Evolutionary conservation across 2,113 vertebrate species (phyloP).

Genomic region (Silurus meridionalis): DNA sequence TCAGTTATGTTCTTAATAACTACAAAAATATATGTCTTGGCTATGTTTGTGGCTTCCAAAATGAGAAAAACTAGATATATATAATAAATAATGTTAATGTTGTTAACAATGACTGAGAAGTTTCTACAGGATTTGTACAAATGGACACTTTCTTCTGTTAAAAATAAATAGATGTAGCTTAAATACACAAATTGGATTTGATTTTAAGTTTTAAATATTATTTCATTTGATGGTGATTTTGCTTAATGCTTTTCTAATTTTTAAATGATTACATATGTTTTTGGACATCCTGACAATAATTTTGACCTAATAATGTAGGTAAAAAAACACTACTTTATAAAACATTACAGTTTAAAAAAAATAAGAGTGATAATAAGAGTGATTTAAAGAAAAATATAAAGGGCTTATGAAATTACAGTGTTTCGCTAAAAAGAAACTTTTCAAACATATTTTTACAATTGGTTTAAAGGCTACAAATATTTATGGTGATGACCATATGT

Average conservation of each 20-base stretch:
- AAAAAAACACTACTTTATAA: background rate
- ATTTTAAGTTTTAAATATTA: background rate
- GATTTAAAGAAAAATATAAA: background rate
- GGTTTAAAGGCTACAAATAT: background rate
- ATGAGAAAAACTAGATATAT: background rate
- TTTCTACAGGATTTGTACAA: background rate
- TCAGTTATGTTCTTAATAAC: constrained; percentile 27
- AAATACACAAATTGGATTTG: background rate
- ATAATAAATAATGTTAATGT: background rate
- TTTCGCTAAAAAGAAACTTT: background rate
- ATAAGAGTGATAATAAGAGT: background rate
- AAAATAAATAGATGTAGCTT: background rate
- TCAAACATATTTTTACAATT: background rate
- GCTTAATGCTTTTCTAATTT: background rate
- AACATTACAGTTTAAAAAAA: background rate
- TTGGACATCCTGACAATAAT: background rate
- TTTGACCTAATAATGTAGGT: background rate
- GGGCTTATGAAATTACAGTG: background rate
- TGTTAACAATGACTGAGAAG: background rate
- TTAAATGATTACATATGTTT: background rate
- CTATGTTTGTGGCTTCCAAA: background rate
- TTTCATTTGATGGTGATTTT: background rate
- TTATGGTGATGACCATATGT: too few relatives aligned
- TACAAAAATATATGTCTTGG: constrained; percentile 6
- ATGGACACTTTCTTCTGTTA: background rate